Base-by-base conservation (phyloP, 2,888 invertebrate species). In the Brachypterus glaber region DNA sequence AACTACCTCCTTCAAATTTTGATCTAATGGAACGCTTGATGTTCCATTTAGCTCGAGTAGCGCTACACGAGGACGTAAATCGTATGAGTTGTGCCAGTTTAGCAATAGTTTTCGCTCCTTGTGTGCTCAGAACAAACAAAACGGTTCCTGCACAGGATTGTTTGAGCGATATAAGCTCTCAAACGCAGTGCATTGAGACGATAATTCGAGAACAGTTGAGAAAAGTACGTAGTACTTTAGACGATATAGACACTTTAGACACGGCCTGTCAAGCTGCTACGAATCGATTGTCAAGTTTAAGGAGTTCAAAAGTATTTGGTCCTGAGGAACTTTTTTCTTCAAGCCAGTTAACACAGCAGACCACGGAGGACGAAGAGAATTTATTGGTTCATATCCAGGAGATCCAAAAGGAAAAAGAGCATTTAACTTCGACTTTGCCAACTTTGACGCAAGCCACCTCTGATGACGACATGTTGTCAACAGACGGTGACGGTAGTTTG, bases 81-180 rank as follows among this genome's bases (percentile, higher is more conserved):
- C 72, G 89, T 49, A 95, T 95, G 95, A 87, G 87, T 38, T 78
- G 91, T 1, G 85, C 86, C 58, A 87, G 89, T 35, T 67, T 95
- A 49, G 90, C 93, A 35, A 91, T 93, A 51, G 90, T 95, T 47
- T 95, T 93, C 68, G 92, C 92, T 29, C 93, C 95, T 32, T 93
- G 93, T 66, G 85, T 95, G 43, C 71, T 95, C 48, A 75, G 92
- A 53, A 88, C 91, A 46, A 87, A 86, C 66, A 82, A 88, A 62
- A 69, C 79, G 45, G 77, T 90, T 50, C 89, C 89, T 30, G 93
- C 92, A 35, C 92, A 93, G 67, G 90, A 89, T 63, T 87, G 90
- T 57, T 72, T 95, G 47, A 82, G 82, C 56, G 91, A 93, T 66
- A 90, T 93, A 56, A 79, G 85, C 52, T 77, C 85, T 34, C 91